Evolutionary conservation across 1,140 invertebrate species (phyloP), one percentile per base, ranked within the genome.

Genomic region (Andricus grossulariae): DNA sequence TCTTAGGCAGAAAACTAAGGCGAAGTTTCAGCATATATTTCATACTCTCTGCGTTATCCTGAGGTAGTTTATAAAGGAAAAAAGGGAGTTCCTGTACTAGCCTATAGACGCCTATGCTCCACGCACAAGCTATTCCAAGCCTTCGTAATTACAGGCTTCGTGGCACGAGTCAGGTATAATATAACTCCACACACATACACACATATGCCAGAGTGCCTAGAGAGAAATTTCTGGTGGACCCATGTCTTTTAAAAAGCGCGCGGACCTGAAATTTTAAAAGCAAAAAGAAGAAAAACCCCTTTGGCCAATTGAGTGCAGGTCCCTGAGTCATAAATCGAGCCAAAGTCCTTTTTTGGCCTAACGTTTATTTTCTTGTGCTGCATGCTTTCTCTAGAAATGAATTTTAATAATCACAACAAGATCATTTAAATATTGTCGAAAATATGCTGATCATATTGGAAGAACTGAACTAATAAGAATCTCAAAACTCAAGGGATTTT

Each of bases 101-200:
- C 57, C 39, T 66, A 16, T 39, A 60, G 25, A 51, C 75, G 79
- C 74, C 76, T 78, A 81, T 78, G 76, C 21, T 77, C 74, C 51
- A 76, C 66, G 50, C 55, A 72, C 80, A 79, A 78, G 79, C 73
- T 82, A 83, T 83, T 82, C 80, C 76, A 74, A 71, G 82, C 57
- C 55, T 25, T 71, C 74, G n/a, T 85, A 84, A 85, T 85, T 85
- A 84, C 72, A 81, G 82, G 57, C 66, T 80, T 71, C 74, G 60
- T 78, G 80, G 73, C 79, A 82, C 75, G 70, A 19, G 60, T 21
- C 49, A 50, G 55, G 72, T 66, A 76, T 60, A 77, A 71, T 49
- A 32, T 45, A 75, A 13, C 51, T 57, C 19, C 12, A 21, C 52
- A 66, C 32, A 73, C 21, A 19, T 21, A 73, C 45, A 76, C 80